These are phyloP conservation scores for Meloe dianella DNA, from an alignment of 2,888 invertebrate species.

Conservation along the genomic window DNA sequence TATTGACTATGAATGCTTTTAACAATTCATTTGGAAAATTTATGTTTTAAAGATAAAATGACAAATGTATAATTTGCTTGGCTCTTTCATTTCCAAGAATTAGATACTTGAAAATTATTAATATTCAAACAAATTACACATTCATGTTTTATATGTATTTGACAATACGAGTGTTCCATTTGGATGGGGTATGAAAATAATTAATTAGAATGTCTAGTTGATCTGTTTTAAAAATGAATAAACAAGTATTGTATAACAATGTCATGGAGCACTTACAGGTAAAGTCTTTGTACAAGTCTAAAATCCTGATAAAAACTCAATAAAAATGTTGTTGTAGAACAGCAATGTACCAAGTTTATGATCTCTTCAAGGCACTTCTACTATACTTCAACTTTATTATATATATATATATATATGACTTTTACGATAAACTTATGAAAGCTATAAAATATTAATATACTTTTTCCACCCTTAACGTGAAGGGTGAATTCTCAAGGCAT, in stretches of 20 bases:
- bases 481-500: conserved; percentile 36
- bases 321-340: conserved; percentile 46
- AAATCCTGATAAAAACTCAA: conserved; percentile 46
- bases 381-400: conserved; percentile 46
- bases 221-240: not conserved
- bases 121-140: not conserved
- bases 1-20: too few species aligned
- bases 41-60: too few species aligned
- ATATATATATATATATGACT: conserved; percentile 51
- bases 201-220: too few species aligned
- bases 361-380: conserved; percentile 40
- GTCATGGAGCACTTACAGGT: not conserved
- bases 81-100: not conserved
- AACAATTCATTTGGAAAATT: too few species aligned
- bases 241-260: not conserved
- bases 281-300: not conserved
- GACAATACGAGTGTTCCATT: too few species aligned
- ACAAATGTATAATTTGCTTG: too few species aligned
- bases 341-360: conserved; percentile 46
- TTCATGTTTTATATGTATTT: too few species aligned
- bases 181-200: too few species aligned
- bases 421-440: conserved; percentile 50
- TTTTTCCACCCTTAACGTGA: conserved; percentile 36
- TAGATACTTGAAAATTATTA: not conserved
- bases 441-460: conserved; percentile 53